Base-by-base conservation (phyloP, 2,888 invertebrate genomes). In the Tricholauxania praeusta region DNA sequence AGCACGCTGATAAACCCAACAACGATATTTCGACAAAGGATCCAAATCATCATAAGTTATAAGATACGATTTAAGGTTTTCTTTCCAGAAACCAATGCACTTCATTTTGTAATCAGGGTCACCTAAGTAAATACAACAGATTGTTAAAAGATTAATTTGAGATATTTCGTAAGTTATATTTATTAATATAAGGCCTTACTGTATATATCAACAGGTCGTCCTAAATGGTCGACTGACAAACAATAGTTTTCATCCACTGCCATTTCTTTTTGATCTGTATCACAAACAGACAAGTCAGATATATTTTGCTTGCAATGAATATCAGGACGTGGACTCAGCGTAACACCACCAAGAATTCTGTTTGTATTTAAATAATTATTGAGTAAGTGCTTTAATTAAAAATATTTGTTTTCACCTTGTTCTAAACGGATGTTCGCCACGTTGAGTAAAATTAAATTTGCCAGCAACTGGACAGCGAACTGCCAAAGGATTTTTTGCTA, bases 81-180 rank as follows among this genome's bases (percentile, higher is more conserved):
- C 98, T 87, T 98, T 97, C 97, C 98, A 99, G 87, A 92, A 98
- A 0, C 98, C 98, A 80, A 99, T 96, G 84, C 99, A 99, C 85
- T 96, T 96, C 93, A 99, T 94, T 85, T 92, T 93, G 84, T 97
- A 97, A 90, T 99, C 98, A 1, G 98, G 96, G 85, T 96, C 95
- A 90, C 83, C 83, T 71, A 39, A 59, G 10, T 17, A 57, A 64
- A 62, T 28, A 2, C 17, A 12, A 32, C 17, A 53, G 19, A 39
- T 17, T 22, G 51, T 15, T 4, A 28, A 6, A 15, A 7, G 52
- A n/a, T 39, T 57, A 22, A 1, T 5, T 51, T 57, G 48, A 32
- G 14, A 52, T n/a, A 19, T 51, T 6, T 12, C 19, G 6, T 5
- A 28, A 28, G 4, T 39, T 39, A 39, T 39, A 2, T 39, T 1